Conservation (phyloP, 2,888 invertebrate genomes). For the Polydrusus pterygomalis region DNA sequence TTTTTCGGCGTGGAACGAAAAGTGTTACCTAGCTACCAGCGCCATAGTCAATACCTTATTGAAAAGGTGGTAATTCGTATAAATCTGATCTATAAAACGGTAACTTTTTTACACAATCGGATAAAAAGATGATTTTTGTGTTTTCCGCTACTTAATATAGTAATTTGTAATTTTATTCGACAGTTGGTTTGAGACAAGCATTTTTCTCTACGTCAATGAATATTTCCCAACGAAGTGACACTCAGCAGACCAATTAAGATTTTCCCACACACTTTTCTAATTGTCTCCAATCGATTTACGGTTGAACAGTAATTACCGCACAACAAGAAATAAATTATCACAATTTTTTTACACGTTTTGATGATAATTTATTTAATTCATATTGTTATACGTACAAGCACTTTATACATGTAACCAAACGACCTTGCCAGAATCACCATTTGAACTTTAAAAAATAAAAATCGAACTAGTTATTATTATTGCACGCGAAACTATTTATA, state of each 20-base stretch:
- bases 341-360: conserved; percentile 41
- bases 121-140: no score
- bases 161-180: no score
- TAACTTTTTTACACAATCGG: no score
- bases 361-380: conserved; percentile 57
- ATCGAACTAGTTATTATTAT: conserved; percentile 61
- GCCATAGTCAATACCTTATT: no score
- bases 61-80: no score
- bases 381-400: conserved; percentile 51
- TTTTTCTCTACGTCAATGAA: background rate
- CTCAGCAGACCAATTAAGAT: conserved; percentile 29
- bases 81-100: no score
- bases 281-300: conserved; percentile 25
- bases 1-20: no score
- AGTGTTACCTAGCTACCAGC: no score
- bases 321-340: conserved; percentile 43
- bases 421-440: conserved; percentile 58
- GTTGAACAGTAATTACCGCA: conserved; percentile 39
- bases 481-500: conserved; percentile 53
- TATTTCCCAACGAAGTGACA: background rate
- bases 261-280: conserved; percentile 48
- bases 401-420: conserved; percentile 40
- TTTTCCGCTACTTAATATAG: no score
- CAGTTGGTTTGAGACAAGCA: background rate
- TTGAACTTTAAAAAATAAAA: conserved; percentile 64